These are phyloP conservation scores for Saccostrea cuccullata DNA, from an alignment of 1,140 invertebrate species.

Conservation along the genomic window DNA sequence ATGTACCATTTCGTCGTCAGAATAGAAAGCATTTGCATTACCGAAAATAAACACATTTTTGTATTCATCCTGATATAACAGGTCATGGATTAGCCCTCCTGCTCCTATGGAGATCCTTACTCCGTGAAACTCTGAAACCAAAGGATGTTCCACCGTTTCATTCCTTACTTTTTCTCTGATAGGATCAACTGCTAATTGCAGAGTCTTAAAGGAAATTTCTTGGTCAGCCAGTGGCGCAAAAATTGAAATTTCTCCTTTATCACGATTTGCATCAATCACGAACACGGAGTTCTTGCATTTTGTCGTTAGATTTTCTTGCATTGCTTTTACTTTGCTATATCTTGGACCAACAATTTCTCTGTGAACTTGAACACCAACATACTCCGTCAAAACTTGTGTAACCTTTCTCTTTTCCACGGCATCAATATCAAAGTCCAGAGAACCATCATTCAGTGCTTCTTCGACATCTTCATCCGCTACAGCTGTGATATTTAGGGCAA, in stretches of 20 bases:
- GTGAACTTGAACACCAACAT: slow-evolving; percentile 59
- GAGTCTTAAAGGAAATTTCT: neutral
- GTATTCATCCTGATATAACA: slow-evolving; percentile 60
- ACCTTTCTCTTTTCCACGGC: slow-evolving; percentile 51
- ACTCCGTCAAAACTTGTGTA: slow-evolving; percentile 52
- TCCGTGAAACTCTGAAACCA: slow-evolving; percentile 28
- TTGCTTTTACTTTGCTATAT: slow-evolving; percentile 56
- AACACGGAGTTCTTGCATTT: slow-evolving; percentile 47
- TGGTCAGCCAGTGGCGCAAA: slow-evolving; percentile 47
- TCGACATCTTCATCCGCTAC: slow-evolving; percentile 61
- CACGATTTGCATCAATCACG: slow-evolving; percentile 63
- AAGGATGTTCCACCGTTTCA: slow-evolving; percentile 52
- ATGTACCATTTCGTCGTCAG: slow-evolving; percentile 22
- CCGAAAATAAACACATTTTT: slow-evolving; percentile 52
- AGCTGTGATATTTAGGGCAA: slow-evolving; percentile 68
- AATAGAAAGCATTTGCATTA: neutral
- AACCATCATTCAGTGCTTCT: slow-evolving; percentile 50
- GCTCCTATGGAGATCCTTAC: slow-evolving; percentile 53
- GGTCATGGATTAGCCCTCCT: slow-evolving; percentile 49
- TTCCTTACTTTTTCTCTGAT: slow-evolving; percentile 40
- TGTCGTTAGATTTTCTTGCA: slow-evolving; percentile 56
- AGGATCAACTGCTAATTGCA: slow-evolving; percentile 42
- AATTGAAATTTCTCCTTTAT: slow-evolving; percentile 60
- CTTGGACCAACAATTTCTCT: slow-evolving; percentile 63
- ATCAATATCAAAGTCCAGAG: slow-evolving; percentile 58